Evolutionary conservation across 2,113 vertebrate species (phyloP).

Genomic region (Phylloscopus whistleri): DNA sequence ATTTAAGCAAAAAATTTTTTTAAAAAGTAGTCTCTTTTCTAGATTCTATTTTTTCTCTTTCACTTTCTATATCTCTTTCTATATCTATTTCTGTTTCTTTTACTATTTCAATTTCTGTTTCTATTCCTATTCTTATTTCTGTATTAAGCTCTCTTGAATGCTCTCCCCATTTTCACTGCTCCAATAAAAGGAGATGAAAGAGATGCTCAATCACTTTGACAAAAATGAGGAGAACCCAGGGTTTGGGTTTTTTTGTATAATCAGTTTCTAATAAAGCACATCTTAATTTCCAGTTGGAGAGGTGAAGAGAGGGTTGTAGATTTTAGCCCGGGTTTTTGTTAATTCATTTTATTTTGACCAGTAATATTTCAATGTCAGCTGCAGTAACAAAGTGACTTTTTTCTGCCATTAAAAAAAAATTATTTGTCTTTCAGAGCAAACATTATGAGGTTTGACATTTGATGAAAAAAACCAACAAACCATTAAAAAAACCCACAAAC

Average conservation of each 20-base stretch:
- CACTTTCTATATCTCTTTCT: background rate
- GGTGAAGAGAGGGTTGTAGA: background rate
- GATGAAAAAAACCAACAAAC: rapidly evolving
- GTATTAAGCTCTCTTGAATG: background rate
- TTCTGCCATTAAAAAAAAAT: background rate
- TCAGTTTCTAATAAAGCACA: background rate
- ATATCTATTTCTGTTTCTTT: background rate
- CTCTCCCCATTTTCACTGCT: background rate
- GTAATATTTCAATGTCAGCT: background rate
- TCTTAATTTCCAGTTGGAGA: background rate
- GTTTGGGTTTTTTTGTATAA: background rate
- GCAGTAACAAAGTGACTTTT: background rate
- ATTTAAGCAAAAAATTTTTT: background rate
- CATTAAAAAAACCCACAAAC: background rate
- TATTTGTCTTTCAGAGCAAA: background rate
- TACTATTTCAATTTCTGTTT: background rate
- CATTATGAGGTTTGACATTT: background rate
- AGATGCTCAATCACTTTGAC: background rate
- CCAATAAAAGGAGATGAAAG: background rate
- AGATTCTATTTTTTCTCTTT: background rate
- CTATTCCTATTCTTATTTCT: background rate
- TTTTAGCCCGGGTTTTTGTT: background rate
- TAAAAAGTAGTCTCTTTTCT: background rate
- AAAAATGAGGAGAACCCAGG: background rate
- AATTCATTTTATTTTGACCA: background rate